Conservation (phyloP, 2,797 vertebrate genomes). For the Myotis daubentonii region DNA sequence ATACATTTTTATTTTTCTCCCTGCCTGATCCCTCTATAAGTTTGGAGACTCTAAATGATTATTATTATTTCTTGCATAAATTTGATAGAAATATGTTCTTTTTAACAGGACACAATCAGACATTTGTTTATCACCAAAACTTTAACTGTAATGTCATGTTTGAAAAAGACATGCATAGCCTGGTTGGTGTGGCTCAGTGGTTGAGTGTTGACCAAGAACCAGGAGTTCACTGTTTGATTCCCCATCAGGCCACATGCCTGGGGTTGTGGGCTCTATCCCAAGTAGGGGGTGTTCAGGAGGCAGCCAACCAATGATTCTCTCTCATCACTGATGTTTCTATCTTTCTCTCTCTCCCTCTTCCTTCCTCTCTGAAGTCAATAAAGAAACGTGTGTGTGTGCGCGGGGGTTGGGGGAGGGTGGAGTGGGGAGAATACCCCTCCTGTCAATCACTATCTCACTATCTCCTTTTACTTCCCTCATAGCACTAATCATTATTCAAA, state of each 20-base stretch:
- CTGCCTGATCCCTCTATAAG: neutral
- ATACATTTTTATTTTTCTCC: neutral
- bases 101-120: neutral
- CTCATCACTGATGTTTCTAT: no score
- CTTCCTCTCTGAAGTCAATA: no score
- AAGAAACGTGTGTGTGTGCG: no score
- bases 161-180: neutral
- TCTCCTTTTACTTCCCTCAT: neutral
- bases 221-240: no score
- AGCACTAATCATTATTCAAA: neutral
- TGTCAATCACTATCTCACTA: neutral
- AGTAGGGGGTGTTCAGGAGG: no score
- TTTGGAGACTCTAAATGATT: neutral
- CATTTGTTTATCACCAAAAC: neutral
- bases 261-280: no score
- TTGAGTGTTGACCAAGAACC: no score
- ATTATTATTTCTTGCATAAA: neutral
- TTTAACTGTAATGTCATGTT: neutral
- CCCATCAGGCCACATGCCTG: no score
- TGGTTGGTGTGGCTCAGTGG: no score
- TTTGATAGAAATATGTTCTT: neutral
- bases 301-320: no score
- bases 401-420: accelerated
- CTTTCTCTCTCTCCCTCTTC: neutral
- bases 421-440: neutral